Base-by-base conservation (phyloP, 1,140 invertebrate species). In the Rhyzopertha dominica region DNA sequence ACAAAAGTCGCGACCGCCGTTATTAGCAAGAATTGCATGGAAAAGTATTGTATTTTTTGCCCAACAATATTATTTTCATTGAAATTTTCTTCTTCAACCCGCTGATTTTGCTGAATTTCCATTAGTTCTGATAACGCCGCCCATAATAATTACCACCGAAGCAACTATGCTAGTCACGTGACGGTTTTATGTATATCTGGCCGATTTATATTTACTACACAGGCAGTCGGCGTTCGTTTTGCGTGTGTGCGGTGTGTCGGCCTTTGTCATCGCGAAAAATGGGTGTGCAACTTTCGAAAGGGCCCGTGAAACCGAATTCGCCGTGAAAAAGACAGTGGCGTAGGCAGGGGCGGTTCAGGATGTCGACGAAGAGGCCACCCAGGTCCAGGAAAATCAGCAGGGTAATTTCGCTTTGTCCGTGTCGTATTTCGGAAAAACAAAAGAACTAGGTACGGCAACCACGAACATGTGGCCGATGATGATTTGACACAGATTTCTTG, bases 131-230 rank as follows among this genome's bases (percentile, higher is more conserved):
- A 24, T 16, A 22, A 38, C 23, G 28, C n/a, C 25, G 8, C 8
- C 16, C 13, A 9, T 38, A 38, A 38, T 38, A 25, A 38, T 26
- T 17, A 13, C 36, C 28, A 38, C 23, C 28, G 25, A 38, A 38
- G 36, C 28, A 24, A 23, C 25, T 16, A 38, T 38, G 26, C 9
- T 26, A 23, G 30, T 55, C 49, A 55, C 53, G 53, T 55, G 42
- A 52, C 30, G 38, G n/a, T n/a, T n/a, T n/a, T n/a, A n/a, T n/a
- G 35, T 37, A 19, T 40, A 52, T 55, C 50, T 46, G 47, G 39
- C 49, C 39, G 47, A 53, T 49, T 55, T 49, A 55, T 55, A 53
- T 55, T 55, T 55, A 55, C 53, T 36, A 55, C 49, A 41, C 45
- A 52, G 42, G 29, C 10, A 34, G 31, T 34, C 14, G 31, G 31